These are phyloP conservation scores for Troides oblongomaculatus DNA, from an alignment of 2,888 invertebrate genomes.

Conservation along the genomic window DNA sequence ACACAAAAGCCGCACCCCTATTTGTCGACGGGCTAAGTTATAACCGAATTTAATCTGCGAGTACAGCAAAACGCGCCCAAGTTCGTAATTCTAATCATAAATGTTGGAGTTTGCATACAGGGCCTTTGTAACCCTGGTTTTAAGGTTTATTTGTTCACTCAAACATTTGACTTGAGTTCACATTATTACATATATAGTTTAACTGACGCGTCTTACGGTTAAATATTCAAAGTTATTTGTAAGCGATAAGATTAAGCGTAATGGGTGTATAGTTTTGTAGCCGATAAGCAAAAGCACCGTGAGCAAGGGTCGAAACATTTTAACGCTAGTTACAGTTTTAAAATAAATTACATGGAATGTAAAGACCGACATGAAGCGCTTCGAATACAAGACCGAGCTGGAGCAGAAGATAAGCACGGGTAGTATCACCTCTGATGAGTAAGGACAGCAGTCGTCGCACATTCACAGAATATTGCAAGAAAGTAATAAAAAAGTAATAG, in stretches of 20 bases:
- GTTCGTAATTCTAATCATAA: slow-evolving; percentile 7
- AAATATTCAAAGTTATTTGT: slow-evolving; percentile 50
- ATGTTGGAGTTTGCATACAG: not conserved
- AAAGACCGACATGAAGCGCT: not conserved
- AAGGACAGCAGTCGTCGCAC: too few species aligned
- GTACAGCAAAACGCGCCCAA: slow-evolving; percentile 4
- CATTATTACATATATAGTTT: slow-evolving; percentile 8
- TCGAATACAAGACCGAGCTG: too few species aligned
- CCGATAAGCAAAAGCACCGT: slow-evolving; percentile 33
- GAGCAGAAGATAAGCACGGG: too few species aligned
- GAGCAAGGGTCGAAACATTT: slow-evolving; percentile 11
- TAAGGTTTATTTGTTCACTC: not conserved
- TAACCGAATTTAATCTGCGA: slow-evolving; percentile 10
- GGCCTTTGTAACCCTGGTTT: slow-evolving; percentile 4
- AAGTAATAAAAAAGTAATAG: too few species aligned
- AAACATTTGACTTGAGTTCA: not conserved
- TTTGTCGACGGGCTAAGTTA: slow-evolving; percentile 13
- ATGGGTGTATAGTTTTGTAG: slow-evolving; percentile 49
- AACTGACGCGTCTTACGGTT: slow-evolving; percentile 34
- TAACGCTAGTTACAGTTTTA: slow-evolving; percentile 5
- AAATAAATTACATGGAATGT: not conserved
- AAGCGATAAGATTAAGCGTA: slow-evolving; percentile 56
- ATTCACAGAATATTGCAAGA: too few species aligned
- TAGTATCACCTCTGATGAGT: too few species aligned
- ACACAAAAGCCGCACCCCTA: not conserved